Percentiles rank a stretch among this genome's conserved stretches.
Conservation (phyloP, 2,888 invertebrate species). For the Cybosia mesomella region DNA sequence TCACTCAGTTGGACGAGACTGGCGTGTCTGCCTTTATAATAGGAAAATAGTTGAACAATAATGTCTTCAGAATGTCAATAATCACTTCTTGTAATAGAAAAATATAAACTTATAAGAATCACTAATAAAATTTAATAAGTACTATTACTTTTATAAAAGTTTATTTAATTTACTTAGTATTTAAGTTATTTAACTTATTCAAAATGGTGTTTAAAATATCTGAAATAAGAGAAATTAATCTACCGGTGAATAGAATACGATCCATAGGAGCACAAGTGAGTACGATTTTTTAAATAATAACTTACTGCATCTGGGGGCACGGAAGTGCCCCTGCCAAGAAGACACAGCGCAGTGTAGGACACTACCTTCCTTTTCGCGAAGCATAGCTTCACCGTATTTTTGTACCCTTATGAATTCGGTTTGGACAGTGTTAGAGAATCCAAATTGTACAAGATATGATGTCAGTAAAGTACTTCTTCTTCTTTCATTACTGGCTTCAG, state of each 20-base stretch:
- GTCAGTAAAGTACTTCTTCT: too few species aligned
- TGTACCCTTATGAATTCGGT: too few species aligned
- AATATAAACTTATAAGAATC: neutral
- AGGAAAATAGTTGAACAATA: slow-evolving; percentile 6
- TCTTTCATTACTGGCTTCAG: too few species aligned
- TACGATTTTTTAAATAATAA: slow-evolving; percentile 7
- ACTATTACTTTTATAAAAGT: neutral
- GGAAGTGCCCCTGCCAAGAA: too few species aligned
- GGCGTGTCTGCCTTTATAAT: slow-evolving; percentile 13
- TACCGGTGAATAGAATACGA: slow-evolving; percentile 61
- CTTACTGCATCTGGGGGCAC: neutral
- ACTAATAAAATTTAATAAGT: too few species aligned
- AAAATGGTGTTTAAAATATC: slow-evolving; percentile 73
- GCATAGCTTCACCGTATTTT: too few species aligned
- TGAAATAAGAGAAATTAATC: slow-evolving; percentile 51
- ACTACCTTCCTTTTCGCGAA: too few species aligned
- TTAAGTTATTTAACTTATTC: neutral
- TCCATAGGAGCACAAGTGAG: slow-evolving; percentile 72
- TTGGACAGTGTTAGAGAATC: too few species aligned
- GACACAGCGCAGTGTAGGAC: too few species aligned
- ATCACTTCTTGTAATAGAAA: neutral
- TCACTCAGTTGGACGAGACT: slow-evolving; percentile 20
- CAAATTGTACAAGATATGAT: too few species aligned
- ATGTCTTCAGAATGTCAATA: neutral
- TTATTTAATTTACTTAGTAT: neutral